Conservation (phyloP, 2,888 invertebrate genomes). For the Anthrax anthrax region DNA sequence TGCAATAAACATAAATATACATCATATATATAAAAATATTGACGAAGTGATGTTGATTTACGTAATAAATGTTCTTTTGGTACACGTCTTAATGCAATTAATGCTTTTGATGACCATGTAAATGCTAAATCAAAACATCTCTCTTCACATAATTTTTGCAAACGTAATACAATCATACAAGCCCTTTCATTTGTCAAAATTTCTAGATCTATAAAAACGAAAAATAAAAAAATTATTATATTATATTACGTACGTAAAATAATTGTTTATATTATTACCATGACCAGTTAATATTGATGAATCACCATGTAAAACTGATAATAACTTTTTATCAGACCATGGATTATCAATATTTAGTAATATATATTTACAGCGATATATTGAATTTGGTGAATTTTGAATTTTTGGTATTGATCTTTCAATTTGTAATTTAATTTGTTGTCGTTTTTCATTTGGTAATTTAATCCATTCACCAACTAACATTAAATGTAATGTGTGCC, state of each 20-base stretch:
- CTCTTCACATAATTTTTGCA: slow-evolving; percentile 45
- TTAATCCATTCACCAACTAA: slow-evolving; percentile 5
- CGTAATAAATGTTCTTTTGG: slow-evolving; percentile 8
- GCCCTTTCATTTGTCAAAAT: slow-evolving; percentile 44
- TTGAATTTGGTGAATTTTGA: neutral
- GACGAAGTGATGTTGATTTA: slow-evolving; percentile 33
- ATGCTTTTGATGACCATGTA: slow-evolving; percentile 39
- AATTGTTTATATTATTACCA: slow-evolving; percentile 1
- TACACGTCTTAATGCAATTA: slow-evolving; percentile 25
- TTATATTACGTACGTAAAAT: too few species aligned
- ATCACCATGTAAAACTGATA: slow-evolving; percentile 5
- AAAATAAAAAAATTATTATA: too few species aligned
- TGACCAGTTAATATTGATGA: neutral
- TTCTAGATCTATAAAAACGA: slow-evolving; percentile 29
- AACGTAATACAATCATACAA: slow-evolving; percentile 41
- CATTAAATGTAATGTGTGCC: slow-evolving; percentile 3
- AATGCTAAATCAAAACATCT: slow-evolving; percentile 47
- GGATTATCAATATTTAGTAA: slow-evolving; percentile 7
- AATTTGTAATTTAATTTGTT: slow-evolving; percentile 2
- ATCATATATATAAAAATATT: slow-evolving; percentile 44
- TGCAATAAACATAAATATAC: slow-evolving; percentile 44
- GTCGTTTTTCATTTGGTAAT: neutral
- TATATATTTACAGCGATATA: slow-evolving; percentile 7
- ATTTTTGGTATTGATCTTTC: slow-evolving; percentile 3
- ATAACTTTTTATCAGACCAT: slow-evolving; percentile 5